Evolutionary conservation across 2,888 invertebrate genomes (phyloP).

Genomic region (Saturnia japonica): DNA sequence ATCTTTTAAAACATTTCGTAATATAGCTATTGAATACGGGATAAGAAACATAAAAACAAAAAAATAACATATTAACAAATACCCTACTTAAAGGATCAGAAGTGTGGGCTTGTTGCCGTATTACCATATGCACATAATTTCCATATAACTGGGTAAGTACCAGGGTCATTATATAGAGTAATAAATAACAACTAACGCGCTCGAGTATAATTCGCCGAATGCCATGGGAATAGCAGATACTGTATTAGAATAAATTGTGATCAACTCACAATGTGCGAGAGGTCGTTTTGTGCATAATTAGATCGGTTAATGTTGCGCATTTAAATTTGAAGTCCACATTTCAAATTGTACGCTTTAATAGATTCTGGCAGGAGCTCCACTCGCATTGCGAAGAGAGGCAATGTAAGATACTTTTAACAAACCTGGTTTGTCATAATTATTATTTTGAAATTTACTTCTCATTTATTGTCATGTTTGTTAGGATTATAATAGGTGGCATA

Average conservation of each 20-base stretch:
- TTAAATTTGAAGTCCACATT: background rate
- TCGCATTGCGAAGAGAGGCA: background rate
- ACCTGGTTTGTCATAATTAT: too few relatives aligned
- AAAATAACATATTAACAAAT: too few relatives aligned
- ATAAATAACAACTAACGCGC: conserved; percentile 55
- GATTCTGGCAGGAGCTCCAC: background rate
- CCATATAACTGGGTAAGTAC: conserved; percentile 49
- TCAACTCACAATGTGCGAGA: conserved; percentile 28
- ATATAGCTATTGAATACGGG: too few relatives aligned
- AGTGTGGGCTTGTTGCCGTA: conserved; percentile 35
- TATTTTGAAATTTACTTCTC: too few relatives aligned
- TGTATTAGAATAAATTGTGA: conserved; percentile 55
- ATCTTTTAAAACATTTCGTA: too few relatives aligned
- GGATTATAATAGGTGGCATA: too few relatives aligned
- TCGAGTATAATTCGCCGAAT: conserved; percentile 37
- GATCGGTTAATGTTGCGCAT: conserved; percentile 15
- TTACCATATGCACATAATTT: conserved; percentile 59
- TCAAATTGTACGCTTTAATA: background rate
- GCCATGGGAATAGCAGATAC: conserved; percentile 34
- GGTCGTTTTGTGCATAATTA: conserved; percentile 30
- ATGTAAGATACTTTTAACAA: too few relatives aligned
- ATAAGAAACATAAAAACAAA: too few relatives aligned
- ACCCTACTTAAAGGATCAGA: background rate
- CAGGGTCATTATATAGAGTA: conserved; percentile 46
- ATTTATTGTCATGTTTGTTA: too few relatives aligned